A percentile compares a stretch with the other conserved stretches of the same genome.
Conservation (phyloP, 2,888 invertebrate species). For the Silvanus unidentatus region DNA sequence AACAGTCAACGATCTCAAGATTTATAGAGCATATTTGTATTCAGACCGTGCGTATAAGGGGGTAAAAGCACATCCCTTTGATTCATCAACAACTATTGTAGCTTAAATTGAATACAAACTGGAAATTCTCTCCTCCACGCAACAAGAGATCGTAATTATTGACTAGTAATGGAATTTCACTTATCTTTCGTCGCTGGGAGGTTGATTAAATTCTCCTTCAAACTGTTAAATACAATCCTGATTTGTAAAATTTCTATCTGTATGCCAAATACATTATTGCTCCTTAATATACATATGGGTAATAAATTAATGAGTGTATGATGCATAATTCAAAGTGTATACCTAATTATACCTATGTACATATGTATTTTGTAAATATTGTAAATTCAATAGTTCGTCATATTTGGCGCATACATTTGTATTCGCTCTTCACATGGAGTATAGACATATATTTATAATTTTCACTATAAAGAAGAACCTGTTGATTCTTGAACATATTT, state of each 20-base stretch:
- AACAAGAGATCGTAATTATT: conserved; percentile 41
- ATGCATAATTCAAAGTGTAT: too few relatives aligned
- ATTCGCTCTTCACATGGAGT: too few relatives aligned
- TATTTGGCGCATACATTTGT: too few relatives aligned
- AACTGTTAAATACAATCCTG: conserved; percentile 14
- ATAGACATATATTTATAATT: too few relatives aligned
- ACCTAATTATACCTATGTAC: too few relatives aligned
- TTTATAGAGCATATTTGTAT: conserved; percentile 27
- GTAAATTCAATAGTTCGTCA: too few relatives aligned
- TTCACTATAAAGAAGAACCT: too few relatives aligned
- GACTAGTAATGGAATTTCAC: conserved; percentile 38
- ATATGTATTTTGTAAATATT: too few relatives aligned
- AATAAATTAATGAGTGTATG: too few relatives aligned
- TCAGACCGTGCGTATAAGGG: conserved; percentile 31
- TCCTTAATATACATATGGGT: not conserved
- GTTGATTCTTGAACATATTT: too few relatives aligned
- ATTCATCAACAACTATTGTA: conserved; percentile 42
- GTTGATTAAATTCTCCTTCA: conserved; percentile 22
- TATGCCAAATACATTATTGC: not conserved
- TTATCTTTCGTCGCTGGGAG: conserved; percentile 22
- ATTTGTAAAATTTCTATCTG: conserved; percentile 5
- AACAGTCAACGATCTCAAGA: conserved; percentile 15
- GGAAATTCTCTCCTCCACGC: conserved; percentile 36
- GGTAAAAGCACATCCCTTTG: conserved; percentile 36
- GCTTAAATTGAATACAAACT: conserved; percentile 42